Evolutionary conservation across 2,113 vertebrate genomes (phyloP).

Genomic region (Phasianus colchicus): DNA sequence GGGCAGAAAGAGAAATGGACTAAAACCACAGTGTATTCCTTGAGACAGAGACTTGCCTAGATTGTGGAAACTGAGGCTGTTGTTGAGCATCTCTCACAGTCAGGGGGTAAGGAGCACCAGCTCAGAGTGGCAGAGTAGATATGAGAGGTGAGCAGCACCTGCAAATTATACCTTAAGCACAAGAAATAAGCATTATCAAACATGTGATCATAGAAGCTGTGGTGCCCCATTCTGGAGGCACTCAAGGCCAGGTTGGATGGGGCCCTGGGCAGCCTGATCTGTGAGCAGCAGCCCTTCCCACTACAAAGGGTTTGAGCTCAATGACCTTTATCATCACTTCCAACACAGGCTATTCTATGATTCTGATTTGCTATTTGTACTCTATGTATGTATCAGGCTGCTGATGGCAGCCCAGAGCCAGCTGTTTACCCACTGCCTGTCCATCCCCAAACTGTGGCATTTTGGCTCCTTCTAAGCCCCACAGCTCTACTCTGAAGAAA

Average conservation of each 20-base stretch:
- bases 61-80: background rate
- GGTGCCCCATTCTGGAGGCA: no score
- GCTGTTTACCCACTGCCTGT: background rate
- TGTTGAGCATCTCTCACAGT: background rate
- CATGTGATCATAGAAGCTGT: fast-evolving
- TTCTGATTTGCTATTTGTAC: background rate
- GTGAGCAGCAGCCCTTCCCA: no score
- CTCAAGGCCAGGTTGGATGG: no score
- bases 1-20: background rate
- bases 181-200: background rate
- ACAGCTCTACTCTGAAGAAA: fast-evolving
- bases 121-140: background rate
- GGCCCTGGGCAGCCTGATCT: no score
- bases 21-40: background rate
- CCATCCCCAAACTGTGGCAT: background rate
- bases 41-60: background rate
- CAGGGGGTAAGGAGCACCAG: background rate
- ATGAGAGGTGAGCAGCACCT: background rate
- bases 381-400: background rate
- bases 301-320: no score
- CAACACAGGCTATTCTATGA: no score
- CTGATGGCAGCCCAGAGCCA: background rate
- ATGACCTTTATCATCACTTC: no score
- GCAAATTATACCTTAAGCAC: background rate
- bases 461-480: background rate